Evolutionary conservation across 2,888 invertebrate species (phyloP), one percentile per base, ranked within the genome.

Genomic region (Catocala fraxini): DNA sequence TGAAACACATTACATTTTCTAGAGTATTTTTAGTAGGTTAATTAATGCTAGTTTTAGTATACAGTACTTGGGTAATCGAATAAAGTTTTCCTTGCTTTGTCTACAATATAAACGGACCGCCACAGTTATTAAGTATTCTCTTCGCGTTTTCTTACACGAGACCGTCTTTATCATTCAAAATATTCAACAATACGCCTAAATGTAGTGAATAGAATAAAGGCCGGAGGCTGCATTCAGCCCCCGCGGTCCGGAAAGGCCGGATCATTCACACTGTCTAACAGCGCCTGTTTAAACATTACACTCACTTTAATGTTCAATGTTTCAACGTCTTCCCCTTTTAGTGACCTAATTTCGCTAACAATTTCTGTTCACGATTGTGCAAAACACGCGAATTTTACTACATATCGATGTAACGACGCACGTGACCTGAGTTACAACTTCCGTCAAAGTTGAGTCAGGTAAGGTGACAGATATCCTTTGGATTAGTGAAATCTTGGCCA

Each of bases 401-500:
- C 64, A 73, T 74, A 76, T 79, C 79, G 65, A 77, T 77, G 78
- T 75, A 78, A 75, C 69, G 63, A 65, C 61, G 66, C 59, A 80
- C 81, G 82, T 82, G 83, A 78, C 60, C 58, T 47, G 82, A 70
- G 68, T 81, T 73, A 78, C 73, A 81, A 75, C 64, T 73, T 68
- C 54, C 59, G 51, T 68, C 63, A 68, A 70, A 82, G 68, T 79
- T 71, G 51, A 56, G 39, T 56, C 68, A 67, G 68, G 70, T 75
- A 65, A 64, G 70, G 70, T 73, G 74, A 72, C 74, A 69, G 68
- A 76, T 73, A 83, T 78, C 78, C 75, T 41, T 49, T 45, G 73
- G 75, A 80, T 81, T 80, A 76, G 68, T 63, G 65, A 70, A 79
- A 76, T 79, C 78, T 76, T 77, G 65, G 72, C 75, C 63, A 75